Percentiles rank a stretch among this genome's conserved stretches.
phyloP scores from a whole-genome alignment of 2,113 vertebrate species.

The Eulemur rufifrons region DNA sequence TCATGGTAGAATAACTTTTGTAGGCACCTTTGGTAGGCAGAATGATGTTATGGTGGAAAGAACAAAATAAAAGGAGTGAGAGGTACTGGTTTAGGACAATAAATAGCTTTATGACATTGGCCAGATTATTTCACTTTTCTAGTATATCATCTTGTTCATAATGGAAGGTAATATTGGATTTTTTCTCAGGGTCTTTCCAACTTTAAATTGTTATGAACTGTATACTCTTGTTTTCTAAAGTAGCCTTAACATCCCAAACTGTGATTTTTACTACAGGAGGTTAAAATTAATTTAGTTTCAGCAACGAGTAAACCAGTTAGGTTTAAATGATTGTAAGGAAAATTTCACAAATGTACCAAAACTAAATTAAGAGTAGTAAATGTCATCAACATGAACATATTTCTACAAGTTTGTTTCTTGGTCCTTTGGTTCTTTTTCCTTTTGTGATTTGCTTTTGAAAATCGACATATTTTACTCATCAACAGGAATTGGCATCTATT shows the following conservation, averaged over 20 bases:
- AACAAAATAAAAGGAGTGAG: not conserved
- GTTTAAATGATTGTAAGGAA: not conserved
- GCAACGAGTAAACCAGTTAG: not conserved
- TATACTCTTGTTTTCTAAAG: not conserved
- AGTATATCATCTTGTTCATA: not conserved
- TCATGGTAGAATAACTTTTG: not conserved
- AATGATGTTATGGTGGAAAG: not conserved
- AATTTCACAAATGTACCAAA: not conserved
- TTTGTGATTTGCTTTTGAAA: not conserved
- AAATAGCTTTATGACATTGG: not conserved
- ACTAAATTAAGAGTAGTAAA: not conserved
- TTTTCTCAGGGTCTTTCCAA: not conserved
- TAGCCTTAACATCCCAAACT: not conserved
- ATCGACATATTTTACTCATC: not conserved
- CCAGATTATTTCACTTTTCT: not conserved
- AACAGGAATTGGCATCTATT: not conserved
- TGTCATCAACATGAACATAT: not conserved
- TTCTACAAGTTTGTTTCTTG: not conserved
- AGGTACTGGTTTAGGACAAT: not conserved
- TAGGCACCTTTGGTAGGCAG: not conserved
- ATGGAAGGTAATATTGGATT: not conserved
- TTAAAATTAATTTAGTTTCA: not conserved
- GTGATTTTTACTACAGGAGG: not conserved
- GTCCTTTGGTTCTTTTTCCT: not conserved
- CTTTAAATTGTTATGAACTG: not conserved